These are phyloP conservation scores for Panurus biarmicus DNA, from an alignment of 2,113 vertebrate species.

Conservation along the genomic window DNA sequence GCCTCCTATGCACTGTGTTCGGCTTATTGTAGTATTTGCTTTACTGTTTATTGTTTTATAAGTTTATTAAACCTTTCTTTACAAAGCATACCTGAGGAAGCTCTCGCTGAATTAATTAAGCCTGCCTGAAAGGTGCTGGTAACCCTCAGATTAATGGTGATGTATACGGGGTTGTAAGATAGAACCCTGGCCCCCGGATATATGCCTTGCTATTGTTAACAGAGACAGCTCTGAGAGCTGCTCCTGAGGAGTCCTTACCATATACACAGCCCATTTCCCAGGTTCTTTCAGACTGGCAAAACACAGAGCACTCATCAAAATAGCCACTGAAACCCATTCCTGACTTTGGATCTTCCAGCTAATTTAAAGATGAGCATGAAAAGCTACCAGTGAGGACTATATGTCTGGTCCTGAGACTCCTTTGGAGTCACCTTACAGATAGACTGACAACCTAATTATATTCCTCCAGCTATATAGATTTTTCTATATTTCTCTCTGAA, in stretches of 20 bases:
- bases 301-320: background rate
- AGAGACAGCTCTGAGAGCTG: background rate
- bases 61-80: too few species aligned
- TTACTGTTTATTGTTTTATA: too few species aligned
- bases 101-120: too few species aligned
- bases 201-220: too few species aligned
- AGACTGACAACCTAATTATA: background rate
- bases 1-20: too few species aligned
- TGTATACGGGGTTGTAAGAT: too few species aligned
- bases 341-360: background rate
- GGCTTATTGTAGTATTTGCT: too few species aligned
- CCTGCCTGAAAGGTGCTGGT: too few species aligned
- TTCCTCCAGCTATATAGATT: background rate
- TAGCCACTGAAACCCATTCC: background rate
- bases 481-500: background rate
- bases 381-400: background rate
- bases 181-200: too few species aligned
- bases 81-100: too few species aligned
- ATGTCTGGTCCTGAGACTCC: background rate
- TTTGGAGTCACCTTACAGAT: background rate
- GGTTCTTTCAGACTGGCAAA: background rate
- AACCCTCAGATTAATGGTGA: too few species aligned
- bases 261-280: background rate
- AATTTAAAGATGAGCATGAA: background rate
- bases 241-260: background rate